These are phyloP conservation scores for Cygnus buccinator DNA, from an alignment of 2,113 vertebrate species.

Conservation along the genomic window DNA sequence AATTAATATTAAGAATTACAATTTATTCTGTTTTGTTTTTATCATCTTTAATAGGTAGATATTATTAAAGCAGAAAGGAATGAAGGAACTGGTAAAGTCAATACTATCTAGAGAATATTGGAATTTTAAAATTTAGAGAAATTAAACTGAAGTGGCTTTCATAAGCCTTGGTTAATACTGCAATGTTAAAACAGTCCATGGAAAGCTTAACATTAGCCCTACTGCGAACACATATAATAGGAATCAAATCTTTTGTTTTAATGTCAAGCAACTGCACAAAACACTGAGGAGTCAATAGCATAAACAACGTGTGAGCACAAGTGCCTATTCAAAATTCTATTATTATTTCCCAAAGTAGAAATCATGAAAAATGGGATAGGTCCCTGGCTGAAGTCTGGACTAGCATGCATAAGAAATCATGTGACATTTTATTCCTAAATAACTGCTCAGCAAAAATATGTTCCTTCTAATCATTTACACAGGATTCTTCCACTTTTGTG, in stretches of 20 bases:
- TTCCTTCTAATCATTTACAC: neutral
- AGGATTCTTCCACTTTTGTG: neutral
- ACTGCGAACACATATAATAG: neutral
- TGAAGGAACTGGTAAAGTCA: neutral
- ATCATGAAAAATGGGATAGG: neutral
- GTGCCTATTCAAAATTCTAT: neutral
- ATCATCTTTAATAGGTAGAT: neutral
- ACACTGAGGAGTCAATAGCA: neutral
- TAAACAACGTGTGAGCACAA: neutral
- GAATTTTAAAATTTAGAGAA: neutral
- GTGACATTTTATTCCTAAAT: neutral
- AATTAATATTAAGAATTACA: neutral
- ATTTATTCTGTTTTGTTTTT: neutral
- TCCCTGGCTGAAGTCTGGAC: neutral
- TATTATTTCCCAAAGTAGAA: slow-evolving; percentile 10
- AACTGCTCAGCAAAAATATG: neutral
- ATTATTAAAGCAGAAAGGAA: neutral
- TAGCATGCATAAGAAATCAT: neutral
- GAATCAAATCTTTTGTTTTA: neutral
- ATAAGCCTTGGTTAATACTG: neutral
- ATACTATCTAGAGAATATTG: neutral
- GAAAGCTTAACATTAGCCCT: neutral
- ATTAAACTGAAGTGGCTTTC: neutral
- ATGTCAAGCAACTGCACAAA: neutral
- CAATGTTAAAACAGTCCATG: neutral